Conservation (phyloP, 2,797 vertebrate genomes). For the Ptychobarbus kaznakovi region DNA sequence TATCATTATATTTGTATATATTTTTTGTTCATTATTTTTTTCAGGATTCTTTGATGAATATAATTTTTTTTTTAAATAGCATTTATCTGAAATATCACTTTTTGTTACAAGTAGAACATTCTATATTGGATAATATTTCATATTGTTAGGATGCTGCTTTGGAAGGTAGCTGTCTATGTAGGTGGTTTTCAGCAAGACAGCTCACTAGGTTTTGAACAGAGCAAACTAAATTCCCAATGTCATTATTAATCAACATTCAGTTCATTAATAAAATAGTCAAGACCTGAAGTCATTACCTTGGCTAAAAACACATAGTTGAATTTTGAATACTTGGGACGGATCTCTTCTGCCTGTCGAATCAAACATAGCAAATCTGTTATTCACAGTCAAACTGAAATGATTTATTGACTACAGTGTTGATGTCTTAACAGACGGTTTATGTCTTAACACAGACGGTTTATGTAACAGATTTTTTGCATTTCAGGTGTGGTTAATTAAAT, state of each 20-base stretch:
- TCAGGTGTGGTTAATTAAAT: constrained; percentile 13
- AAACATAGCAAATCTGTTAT: constrained; percentile 3
- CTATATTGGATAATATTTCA: not conserved
- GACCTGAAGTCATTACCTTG: constrained; percentile 82
- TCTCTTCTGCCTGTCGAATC: constrained; percentile 87
- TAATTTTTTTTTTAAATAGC: no score
- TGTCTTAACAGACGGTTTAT: constrained; percentile 15
- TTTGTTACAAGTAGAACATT: not conserved
- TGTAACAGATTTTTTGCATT: not conserved
- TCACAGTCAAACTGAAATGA: not conserved
- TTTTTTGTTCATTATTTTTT: no score
- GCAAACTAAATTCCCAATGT: not conserved
- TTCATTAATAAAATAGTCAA: not conserved
- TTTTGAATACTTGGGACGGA: constrained; percentile 91
- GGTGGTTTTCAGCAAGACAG: not conserved
- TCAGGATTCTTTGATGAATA: not conserved
- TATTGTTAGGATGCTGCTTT: not conserved
- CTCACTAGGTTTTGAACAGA: not conserved
- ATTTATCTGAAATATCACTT: not conserved
- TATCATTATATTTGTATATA: no score
- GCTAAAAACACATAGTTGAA: constrained; percentile 91
- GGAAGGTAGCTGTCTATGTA: not conserved
- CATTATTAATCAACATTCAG: not conserved
- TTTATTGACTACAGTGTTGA: no score
- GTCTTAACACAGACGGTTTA: constrained; percentile 12